These are phyloP conservation scores for Pandemis cinnamomeana DNA, from an alignment of 2,888 invertebrate species.

Conservation along the genomic window DNA sequence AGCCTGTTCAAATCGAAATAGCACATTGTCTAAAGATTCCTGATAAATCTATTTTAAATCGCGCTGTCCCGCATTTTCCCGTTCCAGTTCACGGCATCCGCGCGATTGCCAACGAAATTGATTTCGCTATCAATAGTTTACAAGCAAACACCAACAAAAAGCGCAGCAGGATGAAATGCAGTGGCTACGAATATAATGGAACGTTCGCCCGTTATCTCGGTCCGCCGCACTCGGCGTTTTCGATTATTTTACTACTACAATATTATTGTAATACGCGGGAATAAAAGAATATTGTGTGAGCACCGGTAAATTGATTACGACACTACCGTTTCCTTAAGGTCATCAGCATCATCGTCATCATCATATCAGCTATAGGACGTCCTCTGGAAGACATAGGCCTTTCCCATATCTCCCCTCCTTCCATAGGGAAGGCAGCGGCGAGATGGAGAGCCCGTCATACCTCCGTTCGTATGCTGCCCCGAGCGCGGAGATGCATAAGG, in stretches of 20 bases:
- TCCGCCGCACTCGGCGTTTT: slow-evolving; percentile 53
- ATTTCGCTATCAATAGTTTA: slow-evolving; percentile 68
- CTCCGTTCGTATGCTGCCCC: too few relatives aligned
- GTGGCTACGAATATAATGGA: slow-evolving; percentile 65
- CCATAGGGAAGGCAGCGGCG: too few relatives aligned
- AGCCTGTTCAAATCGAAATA: not conserved
- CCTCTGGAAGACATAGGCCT: too few relatives aligned
- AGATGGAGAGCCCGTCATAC: too few relatives aligned
- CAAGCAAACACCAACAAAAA: slow-evolving; percentile 65
- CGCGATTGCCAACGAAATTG: slow-evolving; percentile 52
- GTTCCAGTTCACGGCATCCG: not conserved
- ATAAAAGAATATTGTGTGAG: slow-evolving; percentile 21
- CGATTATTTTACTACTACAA: slow-evolving; percentile 52
- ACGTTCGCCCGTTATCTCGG: slow-evolving; percentile 63
- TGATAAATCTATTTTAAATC: not conserved
- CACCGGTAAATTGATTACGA: too few relatives aligned
- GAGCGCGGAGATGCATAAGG: too few relatives aligned
- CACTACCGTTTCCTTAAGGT: too few relatives aligned
- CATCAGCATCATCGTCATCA: too few relatives aligned
- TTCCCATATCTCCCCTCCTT: too few relatives aligned
- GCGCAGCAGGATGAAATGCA: slow-evolving; percentile 65
- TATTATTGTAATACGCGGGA: slow-evolving; percentile 35
- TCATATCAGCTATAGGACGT: too few relatives aligned
- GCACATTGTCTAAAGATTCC: not conserved
- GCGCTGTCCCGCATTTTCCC: not conserved